Conservation (phyloP, 2,113 vertebrate species). For the Brachirus orientalis region DNA sequence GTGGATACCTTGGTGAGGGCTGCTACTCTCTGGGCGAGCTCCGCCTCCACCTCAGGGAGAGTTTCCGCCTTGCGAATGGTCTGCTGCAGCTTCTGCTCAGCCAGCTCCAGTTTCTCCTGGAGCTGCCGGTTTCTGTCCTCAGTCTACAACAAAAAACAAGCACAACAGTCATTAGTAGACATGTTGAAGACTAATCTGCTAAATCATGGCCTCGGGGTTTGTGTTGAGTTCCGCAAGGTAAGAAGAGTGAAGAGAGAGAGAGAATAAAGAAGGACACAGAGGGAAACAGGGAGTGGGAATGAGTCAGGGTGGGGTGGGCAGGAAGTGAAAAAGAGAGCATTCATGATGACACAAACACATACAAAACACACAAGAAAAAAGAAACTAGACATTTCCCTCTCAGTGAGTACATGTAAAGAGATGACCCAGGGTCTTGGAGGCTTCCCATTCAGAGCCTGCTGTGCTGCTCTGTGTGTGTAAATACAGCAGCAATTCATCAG, state of each 20-base stretch:
- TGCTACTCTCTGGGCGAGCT: slow-evolving; percentile 94
- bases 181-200: neutral
- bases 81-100: slow-evolving; percentile 97
- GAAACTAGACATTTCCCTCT: slow-evolving; percentile 49
- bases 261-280: slow-evolving; percentile 2
- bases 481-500: slow-evolving; percentile 50
- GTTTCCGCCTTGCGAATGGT: slow-evolving; percentile 96
- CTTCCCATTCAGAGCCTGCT: slow-evolving; percentile 49
- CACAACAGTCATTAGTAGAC: slow-evolving; percentile 5
- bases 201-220: slow-evolving; percentile 5
- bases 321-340: slow-evolving; percentile 49
- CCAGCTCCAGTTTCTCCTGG: slow-evolving; percentile 94
- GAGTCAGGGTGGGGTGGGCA: slow-evolving; percentile 25
- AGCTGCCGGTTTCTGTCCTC: slow-evolving; percentile 94
- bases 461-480: slow-evolving; percentile 39
- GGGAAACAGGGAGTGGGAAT: neutral
- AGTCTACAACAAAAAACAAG: slow-evolving; percentile 77
- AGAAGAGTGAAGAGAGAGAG: neutral
- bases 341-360: slow-evolving; percentile 41
- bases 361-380: slow-evolving; percentile 29
- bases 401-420: slow-evolving; percentile 34
- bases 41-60: slow-evolving; percentile 95
- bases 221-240: slow-evolving; percentile 1
- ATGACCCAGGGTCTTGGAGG: slow-evolving; percentile 34
- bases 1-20: slow-evolving; percentile 93